Evolutionary conservation across 1,140 invertebrate genomes (phyloP).

Genomic region (Heliothis subflexa): DNA sequence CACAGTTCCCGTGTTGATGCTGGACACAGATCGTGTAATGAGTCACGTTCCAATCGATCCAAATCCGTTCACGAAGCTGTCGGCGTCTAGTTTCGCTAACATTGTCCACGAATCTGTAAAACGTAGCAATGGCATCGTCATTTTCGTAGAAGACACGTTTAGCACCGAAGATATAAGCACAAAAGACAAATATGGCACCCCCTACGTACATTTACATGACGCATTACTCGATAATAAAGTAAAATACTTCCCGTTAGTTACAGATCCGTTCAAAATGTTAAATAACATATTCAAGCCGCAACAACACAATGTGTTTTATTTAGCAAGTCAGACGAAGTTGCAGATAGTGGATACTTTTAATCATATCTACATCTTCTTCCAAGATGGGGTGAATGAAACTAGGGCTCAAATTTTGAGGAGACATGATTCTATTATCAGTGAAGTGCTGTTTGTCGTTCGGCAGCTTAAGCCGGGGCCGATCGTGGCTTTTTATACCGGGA

Average conservation of each 20-base stretch:
- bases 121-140: conserved; percentile 60
- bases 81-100: conserved; percentile 56
- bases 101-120: conserved; percentile 63
- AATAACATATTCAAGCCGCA: conserved; percentile 58
- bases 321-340: conserved; percentile 58
- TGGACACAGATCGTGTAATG: conserved; percentile 63
- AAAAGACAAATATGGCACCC: conserved; percentile 64
- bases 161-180: conserved; percentile 66
- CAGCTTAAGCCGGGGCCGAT: conserved; percentile 57
- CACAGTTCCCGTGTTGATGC: conserved; percentile 62
- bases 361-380: conserved; percentile 72
- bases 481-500: conserved; percentile 73
- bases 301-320: conserved; percentile 58
- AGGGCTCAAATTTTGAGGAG: conserved; percentile 56
- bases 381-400: conserved; percentile 60
- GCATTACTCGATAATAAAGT: conserved; percentile 59
- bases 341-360: conserved; percentile 62
- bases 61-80: conserved; percentile 65
- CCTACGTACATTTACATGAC: conserved; percentile 60
- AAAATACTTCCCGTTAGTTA: conserved; percentile 64
- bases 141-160: conserved; percentile 71
- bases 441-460: conserved; percentile 58
- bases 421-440: conserved; percentile 70
- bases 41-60: conserved; percentile 50
- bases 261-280: conserved; percentile 62